phyloP scores from a whole-genome alignment of 1,140 invertebrate genomes.

The Metopolophium dirhodum region DNA sequence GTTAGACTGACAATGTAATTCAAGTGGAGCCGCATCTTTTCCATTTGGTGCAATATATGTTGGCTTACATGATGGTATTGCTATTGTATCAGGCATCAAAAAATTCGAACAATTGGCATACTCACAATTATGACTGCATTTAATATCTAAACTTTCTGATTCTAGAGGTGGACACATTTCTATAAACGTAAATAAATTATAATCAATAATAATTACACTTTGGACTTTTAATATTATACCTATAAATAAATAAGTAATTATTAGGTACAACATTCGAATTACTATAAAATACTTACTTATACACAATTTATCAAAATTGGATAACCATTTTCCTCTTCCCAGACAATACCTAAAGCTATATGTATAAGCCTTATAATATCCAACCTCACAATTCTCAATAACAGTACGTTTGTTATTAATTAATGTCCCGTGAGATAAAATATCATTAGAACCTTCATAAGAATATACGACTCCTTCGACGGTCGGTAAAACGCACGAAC shows the following conservation, averaged over 20 bases:
- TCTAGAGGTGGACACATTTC: no score
- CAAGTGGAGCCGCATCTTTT: no score
- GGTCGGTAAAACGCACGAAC: neutral
- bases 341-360: neutral
- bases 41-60: no score
- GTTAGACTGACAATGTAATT: no score
- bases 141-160: no score
- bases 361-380: neutral
- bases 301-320: neutral
- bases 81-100: no score
- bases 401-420: neutral
- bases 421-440: no score
- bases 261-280: no score
- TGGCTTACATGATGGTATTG: no score
- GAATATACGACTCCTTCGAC: neutral
- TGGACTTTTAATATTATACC: neutral
- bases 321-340: neutral
- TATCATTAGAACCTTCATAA: neutral
- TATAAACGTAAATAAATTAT: no score
- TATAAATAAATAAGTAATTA: neutral
- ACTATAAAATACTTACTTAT: neutral
- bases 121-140: no score
- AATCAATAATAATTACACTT: neutral
- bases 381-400: neutral
- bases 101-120: no score